These are phyloP conservation scores for Euglossa dilemma DNA, from an alignment of 1,140 invertebrate species.

Conservation along the genomic window DNA sequence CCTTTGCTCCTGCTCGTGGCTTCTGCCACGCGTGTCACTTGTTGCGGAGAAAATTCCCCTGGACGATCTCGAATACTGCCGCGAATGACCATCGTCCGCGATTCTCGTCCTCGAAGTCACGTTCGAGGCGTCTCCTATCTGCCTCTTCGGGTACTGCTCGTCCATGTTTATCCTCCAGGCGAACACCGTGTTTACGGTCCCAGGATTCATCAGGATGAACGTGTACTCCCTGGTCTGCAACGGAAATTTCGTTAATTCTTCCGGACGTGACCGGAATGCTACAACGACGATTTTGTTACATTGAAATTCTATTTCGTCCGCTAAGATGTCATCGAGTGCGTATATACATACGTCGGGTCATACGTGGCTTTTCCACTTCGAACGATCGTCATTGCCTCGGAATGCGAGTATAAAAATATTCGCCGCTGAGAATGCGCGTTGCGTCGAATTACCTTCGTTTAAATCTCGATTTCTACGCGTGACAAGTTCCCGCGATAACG, in stretches of 20 bases:
- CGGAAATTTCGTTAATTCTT: constrained; percentile 1
- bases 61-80: constrained; percentile 40
- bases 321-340: too few relatives aligned
- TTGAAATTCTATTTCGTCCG: too few relatives aligned
- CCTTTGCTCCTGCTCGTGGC: not conserved
- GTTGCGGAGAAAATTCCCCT: constrained; percentile 42
- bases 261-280: not conserved
- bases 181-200: constrained; percentile 64
- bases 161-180: constrained; percentile 71
- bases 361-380: too few relatives aligned
- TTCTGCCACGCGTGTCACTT: not conserved
- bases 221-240: constrained; percentile 56
- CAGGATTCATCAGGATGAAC: constrained; percentile 66
- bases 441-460: too few relatives aligned
- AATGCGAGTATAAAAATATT: too few relatives aligned
- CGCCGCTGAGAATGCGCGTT: too few relatives aligned
- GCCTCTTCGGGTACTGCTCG: constrained; percentile 62
- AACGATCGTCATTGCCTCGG: too few relatives aligned
- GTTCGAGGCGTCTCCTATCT: constrained; percentile 10
- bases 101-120: not conserved
- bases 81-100: not conserved
- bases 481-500: too few relatives aligned
- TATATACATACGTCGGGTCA: too few relatives aligned
- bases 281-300: too few relatives aligned
- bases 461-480: too few relatives aligned